Evolutionary conservation across 2,797 vertebrate genomes (phyloP), one percentile per base, ranked within the genome.

Genomic region (Muscicapa striata): DNA sequence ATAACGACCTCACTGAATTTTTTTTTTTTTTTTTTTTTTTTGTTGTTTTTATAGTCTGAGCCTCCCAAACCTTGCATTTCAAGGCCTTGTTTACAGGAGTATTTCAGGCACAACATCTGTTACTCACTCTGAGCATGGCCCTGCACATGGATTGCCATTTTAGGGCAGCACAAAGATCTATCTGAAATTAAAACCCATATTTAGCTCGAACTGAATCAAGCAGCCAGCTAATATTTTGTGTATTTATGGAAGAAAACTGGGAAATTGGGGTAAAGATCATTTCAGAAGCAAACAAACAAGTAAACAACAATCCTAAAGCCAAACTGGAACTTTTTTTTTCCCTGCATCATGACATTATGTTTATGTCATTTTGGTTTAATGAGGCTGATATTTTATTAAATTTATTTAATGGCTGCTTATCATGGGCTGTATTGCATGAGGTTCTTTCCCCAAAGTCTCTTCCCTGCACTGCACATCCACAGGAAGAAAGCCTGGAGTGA

Each of bases 71-170:
- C 80, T 70, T 30, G 59, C 15, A 29, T 88, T 85, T 91, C 49
- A 38, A 79, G 89, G 75, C 66, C 77, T 66, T 96, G 92, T 93
- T 95, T 96, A 86, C 92, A 78, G 85, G 82, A 48, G 77, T 94
- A 96, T 96, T 94, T 96, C 91, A 87, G 93, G 95, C 82, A 94
- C 91, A 92, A 93, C 94, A 95, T 92, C 94, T 97, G 95, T 82
- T 93, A 9, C 73, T 59, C 76, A 21, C 13, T 69, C 73, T 49
- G 19, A 89, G 83, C 79, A 7, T 3, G n/a, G 68, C 82, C 76
- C 82, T 67, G 79, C 55, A 66, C 92, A 32, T 32, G 73, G 52
- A 89, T 94, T 89, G 82, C 96, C 94, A 93, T 96, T 93, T 96
- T 96, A 96, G 94, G 93, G 94, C 85, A 93, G 51, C 27, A 29